Evolutionary conservation across 2,113 vertebrate genomes (phyloP).

Genomic region (Formicarius rufipectus): DNA sequence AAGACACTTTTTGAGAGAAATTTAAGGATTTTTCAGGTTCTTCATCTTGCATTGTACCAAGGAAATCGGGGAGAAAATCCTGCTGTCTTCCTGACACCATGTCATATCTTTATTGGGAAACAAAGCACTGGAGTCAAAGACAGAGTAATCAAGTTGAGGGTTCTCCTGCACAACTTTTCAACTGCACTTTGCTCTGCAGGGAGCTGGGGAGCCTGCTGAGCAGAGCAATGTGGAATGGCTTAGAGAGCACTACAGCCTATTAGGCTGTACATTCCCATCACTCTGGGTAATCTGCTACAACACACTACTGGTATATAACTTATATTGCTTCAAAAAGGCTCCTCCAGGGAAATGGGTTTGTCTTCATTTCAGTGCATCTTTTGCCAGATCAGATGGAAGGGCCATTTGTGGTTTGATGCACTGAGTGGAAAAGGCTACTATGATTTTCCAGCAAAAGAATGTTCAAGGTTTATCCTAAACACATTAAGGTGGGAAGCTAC

Average conservation of each 20-base stretch:
- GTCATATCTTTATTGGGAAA: neutral
- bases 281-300: neutral
- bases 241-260: conserved; percentile 6
- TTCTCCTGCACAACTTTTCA: neutral
- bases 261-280: neutral
- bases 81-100: neutral
- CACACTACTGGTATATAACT: neutral
- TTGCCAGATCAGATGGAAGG: neutral
- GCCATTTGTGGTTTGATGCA: conserved; percentile 3
- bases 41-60: neutral
- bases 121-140: neutral
- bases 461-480: neutral
- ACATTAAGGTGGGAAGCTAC: neutral
- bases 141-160: neutral
- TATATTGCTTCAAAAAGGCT: neutral
- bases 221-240: neutral
- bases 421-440: neutral
- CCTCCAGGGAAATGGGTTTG: neutral
- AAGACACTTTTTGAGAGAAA: neutral
- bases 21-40: neutral
- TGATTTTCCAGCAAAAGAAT: neutral
- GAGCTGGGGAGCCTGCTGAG: neutral
- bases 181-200: neutral
- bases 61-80: neutral
- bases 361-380: neutral